Base-by-base conservation (phyloP, 2,888 invertebrate species). In the Drosophila anomelani region DNA sequence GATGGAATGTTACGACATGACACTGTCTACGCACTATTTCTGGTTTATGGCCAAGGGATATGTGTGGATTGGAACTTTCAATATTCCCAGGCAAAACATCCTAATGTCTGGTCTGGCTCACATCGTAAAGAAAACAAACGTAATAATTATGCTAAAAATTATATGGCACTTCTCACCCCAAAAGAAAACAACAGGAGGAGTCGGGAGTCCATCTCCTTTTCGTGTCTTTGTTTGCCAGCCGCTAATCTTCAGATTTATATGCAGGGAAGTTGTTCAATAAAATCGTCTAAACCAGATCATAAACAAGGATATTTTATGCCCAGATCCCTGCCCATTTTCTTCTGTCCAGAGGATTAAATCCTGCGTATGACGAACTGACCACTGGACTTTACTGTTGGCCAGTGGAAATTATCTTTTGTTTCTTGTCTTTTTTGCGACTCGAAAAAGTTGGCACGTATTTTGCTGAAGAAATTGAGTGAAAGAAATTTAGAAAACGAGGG, bases 231-330 rank as follows among this genome's bases (percentile, higher is more conserved):
- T 64, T 63, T 68, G 75, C 56, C 59, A 39, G 43, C 74, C 75
- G 80, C 88, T 91, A 90, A 90, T 90, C 91, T 88, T 79, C 61
- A 90, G 85, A 90, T 90, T 90, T 90, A 91, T 90, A 90, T 90
- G 90, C 91, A 89, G 88, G 87, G 85, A 90, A 90, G 91, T 91
- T 90, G 90, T 90, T 91, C 91, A 90, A 90, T 90, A 90, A 90
- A 90, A 90, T 88, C 77, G 77, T 88, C 86, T 79, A 89, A 86
- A 86, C 86, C 87, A 88, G 90, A 77, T 79, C 75, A 86, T 89
- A 86, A 87, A 87, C 85, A 84, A 81, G 87, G 78, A 90, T 88
- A 90, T 85, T 88, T 90, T 88, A 86, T 89, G 88, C 57, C 51
- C 77, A 69, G 77, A 58, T 72, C 73, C 68, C 73, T 79, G 75